phyloP scores from a whole-genome alignment of 2,797 vertebrate species.

The Diceros bicornis region DNA sequence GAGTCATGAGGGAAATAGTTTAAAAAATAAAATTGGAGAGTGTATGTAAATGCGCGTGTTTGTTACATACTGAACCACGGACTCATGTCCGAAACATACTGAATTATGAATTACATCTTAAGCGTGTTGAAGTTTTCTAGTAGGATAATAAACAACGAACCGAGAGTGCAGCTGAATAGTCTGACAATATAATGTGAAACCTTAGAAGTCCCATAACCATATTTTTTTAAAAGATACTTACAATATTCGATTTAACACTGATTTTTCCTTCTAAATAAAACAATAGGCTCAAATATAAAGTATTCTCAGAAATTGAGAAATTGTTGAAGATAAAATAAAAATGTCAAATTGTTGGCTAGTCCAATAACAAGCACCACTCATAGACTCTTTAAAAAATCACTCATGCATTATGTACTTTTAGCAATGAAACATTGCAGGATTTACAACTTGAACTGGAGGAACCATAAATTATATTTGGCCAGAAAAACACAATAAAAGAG shows the following conservation, averaged over 20 bases:
- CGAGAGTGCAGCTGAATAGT: background rate
- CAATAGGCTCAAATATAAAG: background rate
- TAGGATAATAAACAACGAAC: conserved; percentile 47
- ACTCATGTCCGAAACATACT: background rate
- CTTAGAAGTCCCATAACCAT: background rate
- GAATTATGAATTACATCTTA: conserved; percentile 47
- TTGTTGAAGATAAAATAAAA: background rate
- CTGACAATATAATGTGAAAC: background rate
- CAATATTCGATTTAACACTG: background rate
- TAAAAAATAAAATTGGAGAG: background rate
- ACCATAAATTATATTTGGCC: background rate
- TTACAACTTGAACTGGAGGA: conserved; percentile 7
- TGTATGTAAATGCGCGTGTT: background rate
- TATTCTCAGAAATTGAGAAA: background rate
- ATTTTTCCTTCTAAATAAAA: conserved; percentile 43
- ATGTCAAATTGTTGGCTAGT: background rate
- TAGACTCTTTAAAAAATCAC: background rate
- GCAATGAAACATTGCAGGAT: background rate
- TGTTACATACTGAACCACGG: background rate
- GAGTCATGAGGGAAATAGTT: background rate
- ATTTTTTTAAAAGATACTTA: conserved; percentile 38
- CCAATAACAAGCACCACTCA: background rate
- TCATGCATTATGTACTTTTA: background rate
- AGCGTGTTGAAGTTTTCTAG: background rate
- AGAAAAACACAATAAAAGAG: conserved; percentile 35